phyloP scores from a whole-genome alignment of 1,140 invertebrate species.

The Drosophila guanche region DNA sequence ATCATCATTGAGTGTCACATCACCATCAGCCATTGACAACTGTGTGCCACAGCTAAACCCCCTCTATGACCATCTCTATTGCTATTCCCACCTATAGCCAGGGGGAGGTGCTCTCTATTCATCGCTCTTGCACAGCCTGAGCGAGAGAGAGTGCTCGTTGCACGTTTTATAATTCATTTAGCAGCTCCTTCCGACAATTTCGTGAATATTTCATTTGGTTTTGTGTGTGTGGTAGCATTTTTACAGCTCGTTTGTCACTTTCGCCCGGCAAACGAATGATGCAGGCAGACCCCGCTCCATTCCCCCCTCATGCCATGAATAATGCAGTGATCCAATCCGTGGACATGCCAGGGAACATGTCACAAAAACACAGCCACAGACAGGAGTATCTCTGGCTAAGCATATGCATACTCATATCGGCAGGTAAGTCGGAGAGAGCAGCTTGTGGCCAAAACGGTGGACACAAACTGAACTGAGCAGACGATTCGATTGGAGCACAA shows the following conservation, averaged over 20 bases:
- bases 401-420: constrained; percentile 28
- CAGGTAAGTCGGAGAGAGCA: too few relatives aligned
- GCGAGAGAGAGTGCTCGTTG: not conserved
- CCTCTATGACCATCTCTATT: not conserved
- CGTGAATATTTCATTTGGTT: constrained; percentile 67
- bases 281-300: not conserved
- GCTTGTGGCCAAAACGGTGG: constrained; percentile 6
- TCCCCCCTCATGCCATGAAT: constrained; percentile 14
- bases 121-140: constrained; percentile 30
- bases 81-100: not conserved
- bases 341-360: constrained; percentile 32
- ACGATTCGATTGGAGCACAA: constrained; percentile 7
- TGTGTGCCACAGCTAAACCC: not conserved
- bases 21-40: constrained; percentile 37
- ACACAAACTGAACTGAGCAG: constrained; percentile 31
- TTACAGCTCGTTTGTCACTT: constrained; percentile 62
- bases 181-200: constrained; percentile 56
- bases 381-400: not conserved
- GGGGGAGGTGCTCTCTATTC: constrained; percentile 21
- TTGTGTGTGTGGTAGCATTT: constrained; percentile 40
- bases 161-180: constrained; percentile 56
- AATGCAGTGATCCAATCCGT: constrained; percentile 52
- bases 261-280: constrained; percentile 8
- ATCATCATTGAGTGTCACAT: constrained; percentile 45
- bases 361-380: constrained; percentile 32